A percentile compares a stretch with the other conserved stretches of the same genome.
Evolutionary conservation across 2,888 invertebrate species (phyloP).

Genomic region (Eledona agricola): DNA sequence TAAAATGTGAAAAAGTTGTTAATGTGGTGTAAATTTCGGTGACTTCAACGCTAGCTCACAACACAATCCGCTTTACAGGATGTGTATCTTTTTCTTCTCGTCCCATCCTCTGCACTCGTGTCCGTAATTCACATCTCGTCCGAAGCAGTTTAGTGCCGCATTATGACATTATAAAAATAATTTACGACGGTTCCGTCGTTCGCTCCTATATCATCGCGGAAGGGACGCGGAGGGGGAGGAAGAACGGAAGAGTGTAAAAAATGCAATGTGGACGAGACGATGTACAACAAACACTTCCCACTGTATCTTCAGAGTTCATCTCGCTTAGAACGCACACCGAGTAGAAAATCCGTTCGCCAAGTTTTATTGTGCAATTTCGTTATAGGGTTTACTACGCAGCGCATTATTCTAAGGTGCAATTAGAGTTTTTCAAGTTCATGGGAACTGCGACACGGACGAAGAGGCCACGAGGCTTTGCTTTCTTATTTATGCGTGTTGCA

Average conservation of each 20-base stretch:
- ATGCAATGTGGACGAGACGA: slow-evolving; percentile 7
- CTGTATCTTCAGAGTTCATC: slow-evolving; percentile 29
- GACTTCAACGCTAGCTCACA: slow-evolving; percentile 2
- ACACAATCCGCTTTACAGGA: slow-evolving; percentile 5
- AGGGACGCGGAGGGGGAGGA: slow-evolving; percentile 10
- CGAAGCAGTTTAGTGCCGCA: slow-evolving; percentile 30
- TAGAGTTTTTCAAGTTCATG: slow-evolving; percentile 25
- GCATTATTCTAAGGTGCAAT: slow-evolving; percentile 33
- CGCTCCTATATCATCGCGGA: slow-evolving; percentile 7
- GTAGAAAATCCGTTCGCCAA: slow-evolving; percentile 15
- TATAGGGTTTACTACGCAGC: slow-evolving; percentile 34
- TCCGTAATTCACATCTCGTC: slow-evolving; percentile 27
- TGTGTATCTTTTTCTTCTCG: too few relatives aligned
- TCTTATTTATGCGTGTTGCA: too few relatives aligned
- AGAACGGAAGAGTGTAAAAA: slow-evolving; percentile 11
- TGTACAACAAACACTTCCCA: slow-evolving; percentile 22
- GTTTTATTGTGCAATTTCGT: slow-evolving; percentile 35
- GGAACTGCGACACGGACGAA: too few relatives aligned
- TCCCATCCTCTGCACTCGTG: background rate
- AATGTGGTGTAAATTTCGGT: background rate
- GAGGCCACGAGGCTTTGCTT: too few relatives aligned
- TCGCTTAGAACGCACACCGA: slow-evolving; percentile 19
- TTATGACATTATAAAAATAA: slow-evolving; percentile 35
- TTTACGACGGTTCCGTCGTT: slow-evolving; percentile 27
- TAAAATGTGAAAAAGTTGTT: too few relatives aligned